Conservation (phyloP, 1,140 invertebrate genomes). For the Drosophila funebris region DNA sequence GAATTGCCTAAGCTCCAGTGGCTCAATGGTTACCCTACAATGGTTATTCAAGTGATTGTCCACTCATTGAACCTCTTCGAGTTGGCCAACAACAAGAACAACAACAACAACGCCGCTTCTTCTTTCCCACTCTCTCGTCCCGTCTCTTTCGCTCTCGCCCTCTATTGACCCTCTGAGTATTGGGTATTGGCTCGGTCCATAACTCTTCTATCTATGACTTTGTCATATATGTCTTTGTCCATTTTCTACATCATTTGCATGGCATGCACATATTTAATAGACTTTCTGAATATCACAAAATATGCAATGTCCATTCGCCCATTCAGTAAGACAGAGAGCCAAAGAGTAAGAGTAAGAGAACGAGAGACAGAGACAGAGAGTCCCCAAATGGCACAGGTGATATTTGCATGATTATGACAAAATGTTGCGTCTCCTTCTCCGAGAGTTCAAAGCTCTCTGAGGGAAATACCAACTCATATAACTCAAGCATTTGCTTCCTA, state of each 20-base stretch:
- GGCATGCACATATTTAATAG: conserved; percentile 79
- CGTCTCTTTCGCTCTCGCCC: background rate
- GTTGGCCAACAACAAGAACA: background rate
- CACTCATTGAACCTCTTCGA: background rate
- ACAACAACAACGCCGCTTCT: background rate
- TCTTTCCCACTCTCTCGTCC: background rate
- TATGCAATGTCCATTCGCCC: conserved; percentile 48
- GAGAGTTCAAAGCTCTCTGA: conserved; percentile 60
- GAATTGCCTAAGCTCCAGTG: conserved; percentile 54
- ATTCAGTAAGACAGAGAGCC: background rate
- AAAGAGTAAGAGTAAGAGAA: background rate
- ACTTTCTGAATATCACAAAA: conserved; percentile 73
- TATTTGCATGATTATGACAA: conserved; percentile 78
- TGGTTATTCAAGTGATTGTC: background rate
- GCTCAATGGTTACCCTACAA: conserved; percentile 56
- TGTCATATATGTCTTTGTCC: conserved; percentile 54
- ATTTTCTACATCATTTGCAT: conserved; percentile 55
- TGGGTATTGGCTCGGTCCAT: conserved; percentile 52
- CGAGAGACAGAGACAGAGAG: background rate
- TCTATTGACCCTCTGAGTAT: conserved; percentile 7
- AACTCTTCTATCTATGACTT: conserved; percentile 37
- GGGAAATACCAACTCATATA: conserved; percentile 24
- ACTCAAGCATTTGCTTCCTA: conserved; percentile 22
- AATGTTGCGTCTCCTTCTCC: conserved; percentile 31
- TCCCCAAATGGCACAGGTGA: conserved; percentile 60